Conservation (phyloP, 2,113 vertebrate genomes). For the Ceratotherium simum region DNA sequence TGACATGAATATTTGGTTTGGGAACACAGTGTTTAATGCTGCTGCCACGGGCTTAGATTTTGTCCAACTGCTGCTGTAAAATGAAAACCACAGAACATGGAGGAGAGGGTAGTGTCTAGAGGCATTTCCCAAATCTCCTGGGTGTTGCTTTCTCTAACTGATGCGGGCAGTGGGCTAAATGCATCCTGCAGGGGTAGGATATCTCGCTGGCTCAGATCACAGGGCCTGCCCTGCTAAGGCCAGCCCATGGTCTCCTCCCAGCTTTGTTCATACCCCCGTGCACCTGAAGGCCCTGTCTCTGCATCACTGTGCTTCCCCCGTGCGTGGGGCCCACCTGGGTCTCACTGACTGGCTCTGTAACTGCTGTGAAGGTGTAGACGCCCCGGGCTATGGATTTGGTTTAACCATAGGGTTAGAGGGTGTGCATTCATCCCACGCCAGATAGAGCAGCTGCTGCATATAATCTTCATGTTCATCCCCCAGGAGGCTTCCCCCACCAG, state of each 20-base stretch:
- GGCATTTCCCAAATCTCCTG: not conserved
- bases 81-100: fast-evolving
- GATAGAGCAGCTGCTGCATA: not conserved
- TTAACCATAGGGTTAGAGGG: conserved; percentile 48
- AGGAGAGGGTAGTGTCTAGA: not conserved
- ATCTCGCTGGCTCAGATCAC: not conserved
- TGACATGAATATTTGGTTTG: not conserved
- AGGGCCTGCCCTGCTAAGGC: not conserved
- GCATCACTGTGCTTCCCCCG: conserved; percentile 55
- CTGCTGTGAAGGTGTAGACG: not conserved
- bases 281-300: not conserved
- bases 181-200: not conserved
- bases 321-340: conserved; percentile 27
- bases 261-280: not conserved
- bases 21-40: not conserved
- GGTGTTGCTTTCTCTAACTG: not conserved
- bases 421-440: not conserved
- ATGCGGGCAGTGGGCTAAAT: no score
- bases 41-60: not conserved
- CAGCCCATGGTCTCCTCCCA: not conserved
- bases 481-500: conserved; percentile 13
- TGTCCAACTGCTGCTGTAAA: not conserved
- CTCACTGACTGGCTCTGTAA: not conserved
- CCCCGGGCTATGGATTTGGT: not conserved
- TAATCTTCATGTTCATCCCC: not conserved